phyloP scores from a whole-genome alignment of 2,888 invertebrate genomes.

The Tenthredo scrophulariae region DNA sequence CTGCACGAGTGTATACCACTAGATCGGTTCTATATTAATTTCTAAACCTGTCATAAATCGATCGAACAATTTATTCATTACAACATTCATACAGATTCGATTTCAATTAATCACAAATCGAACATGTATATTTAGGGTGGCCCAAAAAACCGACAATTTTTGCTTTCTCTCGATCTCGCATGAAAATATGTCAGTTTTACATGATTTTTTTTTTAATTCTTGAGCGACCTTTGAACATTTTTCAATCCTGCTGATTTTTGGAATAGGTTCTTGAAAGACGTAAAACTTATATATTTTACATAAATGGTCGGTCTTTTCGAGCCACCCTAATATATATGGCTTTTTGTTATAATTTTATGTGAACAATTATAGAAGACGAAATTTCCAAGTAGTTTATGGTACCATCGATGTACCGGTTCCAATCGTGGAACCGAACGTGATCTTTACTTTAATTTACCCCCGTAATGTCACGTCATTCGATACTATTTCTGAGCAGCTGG shows the following conservation, averaged over 20 bases:
- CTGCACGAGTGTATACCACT: neutral
- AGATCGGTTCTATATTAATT: neutral
- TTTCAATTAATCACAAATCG: neutral
- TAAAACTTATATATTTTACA: too few relatives aligned
- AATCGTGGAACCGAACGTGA: neutral
- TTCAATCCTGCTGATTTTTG: too few relatives aligned
- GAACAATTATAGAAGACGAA: too few relatives aligned
- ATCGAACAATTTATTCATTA: neutral
- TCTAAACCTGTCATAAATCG: neutral
- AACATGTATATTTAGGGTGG: too few relatives aligned
- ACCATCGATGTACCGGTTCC: neutral
- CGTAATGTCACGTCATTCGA: conserved; percentile 39
- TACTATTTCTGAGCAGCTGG: conserved; percentile 21
- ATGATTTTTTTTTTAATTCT: too few relatives aligned
- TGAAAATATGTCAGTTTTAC: too few relatives aligned
- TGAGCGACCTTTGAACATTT: too few relatives aligned
- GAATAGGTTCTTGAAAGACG: too few relatives aligned
- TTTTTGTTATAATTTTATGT: neutral
- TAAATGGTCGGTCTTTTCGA: too few relatives aligned
- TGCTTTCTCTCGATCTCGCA: too few relatives aligned
- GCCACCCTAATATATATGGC: too few relatives aligned
- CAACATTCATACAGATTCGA: neutral
- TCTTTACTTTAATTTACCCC: neutral
- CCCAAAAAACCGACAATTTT: too few relatives aligned
- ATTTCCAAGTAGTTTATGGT: neutral